phyloP scores from a whole-genome alignment of 2,797 vertebrate species.

The Chelon auratus region DNA sequence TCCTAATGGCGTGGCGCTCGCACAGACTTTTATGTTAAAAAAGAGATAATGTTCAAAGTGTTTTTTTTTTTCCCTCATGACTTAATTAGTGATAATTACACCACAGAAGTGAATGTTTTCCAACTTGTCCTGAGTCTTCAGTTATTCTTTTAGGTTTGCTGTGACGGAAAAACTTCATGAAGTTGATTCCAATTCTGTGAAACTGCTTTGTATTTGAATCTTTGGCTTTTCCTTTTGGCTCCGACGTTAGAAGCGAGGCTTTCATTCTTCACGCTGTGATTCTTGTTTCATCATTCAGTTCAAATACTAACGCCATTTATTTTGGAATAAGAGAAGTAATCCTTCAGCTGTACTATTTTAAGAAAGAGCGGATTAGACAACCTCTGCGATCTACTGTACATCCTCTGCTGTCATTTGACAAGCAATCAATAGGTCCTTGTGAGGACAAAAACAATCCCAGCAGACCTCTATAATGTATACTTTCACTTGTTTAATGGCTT shows the following conservation, averaged over 20 bases:
- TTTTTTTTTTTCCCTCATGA: constrained; percentile 63
- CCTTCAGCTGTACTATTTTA: neutral
- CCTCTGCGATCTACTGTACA: constrained; percentile 54
- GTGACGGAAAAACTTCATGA: constrained; percentile 35
- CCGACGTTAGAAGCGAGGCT: constrained; percentile 17
- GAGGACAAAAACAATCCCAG: constrained; percentile 65
- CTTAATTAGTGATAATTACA: constrained; percentile 76
- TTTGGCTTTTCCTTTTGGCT: constrained; percentile 21
- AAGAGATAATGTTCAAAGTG: constrained; percentile 76
- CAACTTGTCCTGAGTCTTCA: constrained; percentile 49
- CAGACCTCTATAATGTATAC: constrained; percentile 68
- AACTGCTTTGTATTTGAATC: constrained; percentile 34
- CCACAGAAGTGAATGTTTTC: constrained; percentile 61
- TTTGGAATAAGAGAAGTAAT: constrained; percentile 2
- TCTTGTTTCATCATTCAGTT: constrained; percentile 25
- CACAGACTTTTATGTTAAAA: constrained; percentile 63
- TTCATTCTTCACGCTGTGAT: neutral
- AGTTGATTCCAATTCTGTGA: constrained; percentile 43
- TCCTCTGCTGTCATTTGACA: constrained; percentile 59
- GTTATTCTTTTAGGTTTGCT: constrained; percentile 58
- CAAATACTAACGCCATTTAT: constrained; percentile 3
- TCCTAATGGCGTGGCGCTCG: constrained; percentile 61
- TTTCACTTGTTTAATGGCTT: constrained; percentile 67
- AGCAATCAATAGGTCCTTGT: constrained; percentile 71
- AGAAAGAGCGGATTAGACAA: constrained; percentile 35